Percentiles rank a stretch among this genome's conserved stretches.
phyloP scores from a whole-genome alignment of 2,113 vertebrate genomes.

The Notarius quadriscutis region DNA sequence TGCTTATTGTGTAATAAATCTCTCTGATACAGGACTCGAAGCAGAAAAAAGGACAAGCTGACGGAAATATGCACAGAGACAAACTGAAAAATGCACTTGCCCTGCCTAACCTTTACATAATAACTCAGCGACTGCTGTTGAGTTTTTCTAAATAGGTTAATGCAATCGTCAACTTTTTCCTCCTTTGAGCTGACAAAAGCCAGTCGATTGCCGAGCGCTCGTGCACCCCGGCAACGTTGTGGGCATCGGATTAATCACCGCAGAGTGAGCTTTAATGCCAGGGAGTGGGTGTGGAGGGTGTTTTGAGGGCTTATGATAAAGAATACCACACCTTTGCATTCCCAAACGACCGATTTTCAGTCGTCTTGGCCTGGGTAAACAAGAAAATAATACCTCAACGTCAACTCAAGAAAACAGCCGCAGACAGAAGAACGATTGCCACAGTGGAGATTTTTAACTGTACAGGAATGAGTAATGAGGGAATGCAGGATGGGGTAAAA shows the following conservation, averaged over 20 bases:
- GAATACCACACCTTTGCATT: slow-evolving; percentile 60
- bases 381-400: slow-evolving; percentile 63
- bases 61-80: slow-evolving; percentile 55
- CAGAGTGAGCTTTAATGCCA: slow-evolving; percentile 62
- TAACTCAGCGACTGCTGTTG: slow-evolving; percentile 70
- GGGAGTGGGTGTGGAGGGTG: neutral
- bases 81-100: slow-evolving; percentile 66
- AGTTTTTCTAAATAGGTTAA: slow-evolving; percentile 73
- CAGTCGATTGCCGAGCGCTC: slow-evolving; percentile 66
- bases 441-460: slow-evolving; percentile 40
- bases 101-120: slow-evolving; percentile 67
- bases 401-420: slow-evolving; percentile 52
- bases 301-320: slow-evolving; percentile 54
- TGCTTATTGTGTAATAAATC: slow-evolving; percentile 46
- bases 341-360: slow-evolving; percentile 54
- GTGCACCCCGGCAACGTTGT: slow-evolving; percentile 68
- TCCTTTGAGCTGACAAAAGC: slow-evolving; percentile 55
- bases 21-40: slow-evolving; percentile 40
- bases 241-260: slow-evolving; percentile 72
- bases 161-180: slow-evolving; percentile 72
- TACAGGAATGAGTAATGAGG: slow-evolving; percentile 47
- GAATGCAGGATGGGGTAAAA: slow-evolving; percentile 37
- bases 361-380: slow-evolving; percentile 51
- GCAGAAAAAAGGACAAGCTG: slow-evolving; percentile 52
- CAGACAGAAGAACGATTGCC: slow-evolving; percentile 49